Base-by-base conservation (phyloP, 2,888 invertebrate species). In the Hyposoter dolosus region DNA sequence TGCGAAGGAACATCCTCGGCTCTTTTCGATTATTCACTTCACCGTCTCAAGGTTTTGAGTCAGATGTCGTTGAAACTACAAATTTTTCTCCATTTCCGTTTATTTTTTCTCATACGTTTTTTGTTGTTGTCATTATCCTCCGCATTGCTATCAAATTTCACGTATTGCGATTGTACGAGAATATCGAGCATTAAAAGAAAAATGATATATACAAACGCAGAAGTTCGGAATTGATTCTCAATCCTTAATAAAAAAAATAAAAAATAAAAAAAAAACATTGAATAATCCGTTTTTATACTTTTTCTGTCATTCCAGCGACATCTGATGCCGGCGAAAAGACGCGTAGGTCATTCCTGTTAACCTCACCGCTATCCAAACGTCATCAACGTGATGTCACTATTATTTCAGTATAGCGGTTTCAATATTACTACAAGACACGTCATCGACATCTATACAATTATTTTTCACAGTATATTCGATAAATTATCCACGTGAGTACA, bases 371-470 rank as follows among this genome's bases (percentile, higher is more conserved):
- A 80, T 82, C 40, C 74, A 68, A 53, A 82, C 81, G 83, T 81
- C 86, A 86, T 82, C 63, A 50, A 35, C 66, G 65, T 86, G 86
- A 86, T 81, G 86, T 86, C 86, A 86, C 45, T 69, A 86, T 82
- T 83, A 86, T 86, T 86, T 83, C 45, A 74, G 83, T 80, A 75
- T 83, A 32, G 69, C 78, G 47, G 47, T 66, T 56, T 47, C 40
- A 65, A 65, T 71, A 75, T 71, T 47, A 60, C 28, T 53, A 75
- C 40, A 53, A 53, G 17, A 71, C 50, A 35, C 80, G 71, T 83
- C 80, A 83, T 83, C 78, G 63, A 69, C 45, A 43, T 15, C 12
- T 15, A 28, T 60, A 28, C 15, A 6, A 28, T 28, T 28, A 15
- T 0, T 28, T 10, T 40, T 40, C 10, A 40, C 15, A 6, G 28